Evolutionary conservation across 2,797 vertebrate genomes (phyloP), one percentile per base, ranked within the genome.

Genomic region (Fringilla coelebs): DNA sequence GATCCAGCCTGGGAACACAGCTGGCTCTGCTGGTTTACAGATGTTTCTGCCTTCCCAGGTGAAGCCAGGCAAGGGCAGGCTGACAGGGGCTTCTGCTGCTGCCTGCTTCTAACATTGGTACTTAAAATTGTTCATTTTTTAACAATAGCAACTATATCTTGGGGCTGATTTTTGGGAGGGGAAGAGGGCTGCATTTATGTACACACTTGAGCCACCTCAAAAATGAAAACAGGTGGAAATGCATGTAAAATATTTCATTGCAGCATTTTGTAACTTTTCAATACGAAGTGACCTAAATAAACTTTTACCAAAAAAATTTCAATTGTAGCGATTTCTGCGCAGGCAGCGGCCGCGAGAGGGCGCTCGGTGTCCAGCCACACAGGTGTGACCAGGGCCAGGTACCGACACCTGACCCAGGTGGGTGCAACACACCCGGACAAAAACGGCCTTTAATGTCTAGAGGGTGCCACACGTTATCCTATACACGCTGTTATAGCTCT

Each of bases 401-500:
- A 34, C 31, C 2, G 36, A 20, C 45, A 17, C 34, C 76, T 19
- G 36, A 21, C 10, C 24, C 11, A 1, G 24, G 63, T 32, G 40
- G 41, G 15, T 9, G 5, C 43, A 3, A 8, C 49, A 17, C 41
- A 9, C 7, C 12, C 8, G 6, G 6, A 3, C 10, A 38, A 22
- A 57, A 25, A 3, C 11, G 12, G 34, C 2, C 9, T 11, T 12
- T 5, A 1, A 9, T 36, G 48, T 18, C 25, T 2, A 21, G 3
- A 29, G 20, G 10, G 14, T 7, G 48, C 8, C 21, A 8, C 26
- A 16, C 24, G 1, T 28, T 19, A 6, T 6, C 31, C 66, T 40
- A 1, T 3, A 24, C 31, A 21, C 3, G 1, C 32, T 41, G 3
- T 12, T n/a, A 0, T 2, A 43, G 2, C 36, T 52, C 34, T 51